A percentile compares a stretch with the other conserved stretches of the same genome.
Evolutionary conservation across 2,113 vertebrate species (phyloP).

Genomic region (Gila orcuttii): DNA sequence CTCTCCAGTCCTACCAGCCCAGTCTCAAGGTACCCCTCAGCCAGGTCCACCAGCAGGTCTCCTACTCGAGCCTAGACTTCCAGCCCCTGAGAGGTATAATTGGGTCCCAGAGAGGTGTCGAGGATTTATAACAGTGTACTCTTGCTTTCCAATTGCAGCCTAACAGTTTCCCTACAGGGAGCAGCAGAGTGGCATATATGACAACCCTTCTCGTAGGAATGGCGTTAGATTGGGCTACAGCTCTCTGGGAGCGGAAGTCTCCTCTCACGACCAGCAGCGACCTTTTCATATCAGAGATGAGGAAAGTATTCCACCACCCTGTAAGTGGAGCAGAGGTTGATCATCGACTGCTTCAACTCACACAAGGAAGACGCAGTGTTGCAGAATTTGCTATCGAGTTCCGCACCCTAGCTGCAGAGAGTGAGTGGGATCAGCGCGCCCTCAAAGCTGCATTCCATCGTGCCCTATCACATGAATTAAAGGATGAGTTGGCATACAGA

Average conservation of each 20-base stretch:
- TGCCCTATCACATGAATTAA: not conserved
- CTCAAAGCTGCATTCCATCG: no score
- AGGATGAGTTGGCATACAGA: not conserved
- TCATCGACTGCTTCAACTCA: not conserved
- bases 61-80: not conserved
- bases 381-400: not conserved
- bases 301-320: not conserved
- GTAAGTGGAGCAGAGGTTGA: not conserved
- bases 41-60: no score
- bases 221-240: no score
- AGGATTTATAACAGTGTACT: not conserved
- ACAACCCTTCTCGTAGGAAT: no score
- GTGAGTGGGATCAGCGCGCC: not conserved
- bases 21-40: not conserved
- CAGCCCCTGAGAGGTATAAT: not conserved
- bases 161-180: not conserved
- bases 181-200: not conserved
- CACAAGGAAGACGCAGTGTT: not conserved
- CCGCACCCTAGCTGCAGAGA: not conserved
- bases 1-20: not conserved
- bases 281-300: no score
- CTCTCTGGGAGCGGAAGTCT: no score
- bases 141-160: not conserved
- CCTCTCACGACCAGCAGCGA: no score
- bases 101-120: not conserved